Conservation (phyloP, 2,113 vertebrate genomes). For the Bos indicus region DNA sequence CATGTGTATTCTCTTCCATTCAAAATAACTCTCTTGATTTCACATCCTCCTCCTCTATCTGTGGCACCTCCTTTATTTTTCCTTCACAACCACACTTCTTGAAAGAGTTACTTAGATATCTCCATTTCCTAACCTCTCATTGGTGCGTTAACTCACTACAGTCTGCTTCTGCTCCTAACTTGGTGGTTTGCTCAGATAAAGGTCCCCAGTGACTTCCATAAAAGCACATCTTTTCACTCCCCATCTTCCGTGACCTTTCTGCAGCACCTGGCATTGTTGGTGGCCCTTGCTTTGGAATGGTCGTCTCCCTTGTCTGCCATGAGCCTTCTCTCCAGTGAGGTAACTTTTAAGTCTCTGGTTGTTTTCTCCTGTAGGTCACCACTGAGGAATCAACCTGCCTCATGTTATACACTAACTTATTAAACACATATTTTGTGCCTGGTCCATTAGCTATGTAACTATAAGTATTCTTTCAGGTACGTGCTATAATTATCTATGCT, state of each 20-base stretch:
- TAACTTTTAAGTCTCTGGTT: not conserved
- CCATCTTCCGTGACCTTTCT: not conserved
- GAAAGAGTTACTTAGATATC: not conserved
- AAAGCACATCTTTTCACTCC: not conserved
- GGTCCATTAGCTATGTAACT: not conserved
- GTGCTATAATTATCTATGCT: not conserved
- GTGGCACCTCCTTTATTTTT: not conserved
- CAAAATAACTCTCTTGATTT: not conserved
- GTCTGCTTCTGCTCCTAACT: not conserved
- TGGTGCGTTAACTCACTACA: not conserved
- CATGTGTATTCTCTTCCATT: not conserved
- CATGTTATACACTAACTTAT: not conserved
- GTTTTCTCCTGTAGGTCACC: not conserved
- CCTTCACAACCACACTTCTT: not conserved
- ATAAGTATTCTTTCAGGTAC: not conserved
- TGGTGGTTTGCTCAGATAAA: not conserved
- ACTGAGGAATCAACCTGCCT: not conserved
- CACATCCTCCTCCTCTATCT: not conserved
- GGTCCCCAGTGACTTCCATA: not conserved
- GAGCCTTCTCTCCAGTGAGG: not conserved
- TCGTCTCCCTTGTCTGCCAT: not conserved
- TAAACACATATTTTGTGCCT: not conserved
- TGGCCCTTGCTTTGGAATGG: not conserved
- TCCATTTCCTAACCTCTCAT: not conserved
- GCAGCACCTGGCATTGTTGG: not conserved